Evolutionary conservation across 2,888 invertebrate genomes (phyloP).

Genomic region (Ctena decussata): DNA sequence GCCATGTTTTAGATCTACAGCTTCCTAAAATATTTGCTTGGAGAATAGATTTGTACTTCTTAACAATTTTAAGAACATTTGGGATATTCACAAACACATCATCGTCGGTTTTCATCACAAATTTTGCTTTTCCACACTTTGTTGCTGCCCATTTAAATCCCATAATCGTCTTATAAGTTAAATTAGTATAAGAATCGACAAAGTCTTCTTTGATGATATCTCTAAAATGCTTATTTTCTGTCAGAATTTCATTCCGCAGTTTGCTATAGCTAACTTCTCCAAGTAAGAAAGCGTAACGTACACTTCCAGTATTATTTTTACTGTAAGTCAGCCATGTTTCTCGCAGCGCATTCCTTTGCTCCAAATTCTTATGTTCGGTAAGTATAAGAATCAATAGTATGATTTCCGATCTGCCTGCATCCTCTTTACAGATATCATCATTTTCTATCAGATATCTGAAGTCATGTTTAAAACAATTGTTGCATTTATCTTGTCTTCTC

Average conservation of each 20-base stretch:
- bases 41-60: conserved; percentile 15
- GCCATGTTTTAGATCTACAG: conserved; percentile 57
- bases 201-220: conserved; percentile 70
- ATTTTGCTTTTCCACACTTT: conserved; percentile 57
- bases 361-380: conserved; percentile 46
- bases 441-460: conserved; percentile 65
- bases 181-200: conserved; percentile 62
- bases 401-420: conserved; percentile 13
- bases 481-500: conserved; percentile 36
- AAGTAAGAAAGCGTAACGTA: conserved; percentile 60
- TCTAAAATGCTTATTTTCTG: conserved; percentile 44
- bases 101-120: conserved; percentile 73
- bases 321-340: conserved; percentile 57
- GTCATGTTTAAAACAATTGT: conserved; percentile 61
- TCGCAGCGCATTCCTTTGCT: conserved; percentile 54
- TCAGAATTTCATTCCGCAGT: not conserved
- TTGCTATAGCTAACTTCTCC: conserved; percentile 27
- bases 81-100: conserved; percentile 77
- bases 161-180: conserved; percentile 69
- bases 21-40: conserved; percentile 65
- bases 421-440: conserved; percentile 48
- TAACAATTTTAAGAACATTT: conserved; percentile 49
- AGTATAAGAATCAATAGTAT: conserved; percentile 55
- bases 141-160: conserved; percentile 66
- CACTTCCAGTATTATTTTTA: conserved; percentile 57